These are phyloP conservation scores for Leptobrachium ailaonicum DNA, from an alignment of 2,113 vertebrate species.

Conservation along the genomic window DNA sequence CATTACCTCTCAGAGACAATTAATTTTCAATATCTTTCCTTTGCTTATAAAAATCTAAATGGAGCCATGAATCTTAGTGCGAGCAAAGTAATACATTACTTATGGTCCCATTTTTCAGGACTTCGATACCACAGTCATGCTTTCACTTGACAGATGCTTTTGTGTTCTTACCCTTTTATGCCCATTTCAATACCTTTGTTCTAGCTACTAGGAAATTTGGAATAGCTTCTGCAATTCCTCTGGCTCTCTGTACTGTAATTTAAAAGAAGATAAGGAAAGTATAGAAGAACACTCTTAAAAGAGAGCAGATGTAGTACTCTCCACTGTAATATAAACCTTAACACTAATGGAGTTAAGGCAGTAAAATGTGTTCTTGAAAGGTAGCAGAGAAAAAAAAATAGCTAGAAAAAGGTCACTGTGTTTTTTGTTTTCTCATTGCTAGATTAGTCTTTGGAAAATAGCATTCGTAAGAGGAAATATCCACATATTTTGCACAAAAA, in stretches of 20 bases:
- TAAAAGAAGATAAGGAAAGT: conserved; percentile 49
- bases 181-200: conserved; percentile 52
- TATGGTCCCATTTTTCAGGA: conserved; percentile 35
- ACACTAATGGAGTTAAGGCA: conserved; percentile 49
- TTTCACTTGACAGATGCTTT: conserved; percentile 44
- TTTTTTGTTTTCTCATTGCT: conserved; percentile 1
- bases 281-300: conserved; percentile 42
- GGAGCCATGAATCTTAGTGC: conserved; percentile 9
- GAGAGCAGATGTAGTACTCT: conserved; percentile 50
- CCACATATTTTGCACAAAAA: conserved; percentile 15
- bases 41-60: conserved; percentile 56
- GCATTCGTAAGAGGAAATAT: conserved; percentile 14
- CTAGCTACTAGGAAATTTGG: conserved; percentile 23
- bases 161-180: conserved; percentile 45
- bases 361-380: conserved; percentile 47
- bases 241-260: conserved; percentile 51
- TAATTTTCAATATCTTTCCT: conserved; percentile 58
- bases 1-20: conserved; percentile 54
- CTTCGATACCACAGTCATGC: conserved; percentile 30
- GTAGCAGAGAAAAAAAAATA: conserved; percentile 21
- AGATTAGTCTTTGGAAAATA: conserved; percentile 17
- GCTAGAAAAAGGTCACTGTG: conserved; percentile 34
- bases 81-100: conserved; percentile 38
- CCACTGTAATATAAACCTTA: conserved; percentile 49
- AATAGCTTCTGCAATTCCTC: conserved; percentile 50